These are phyloP conservation scores for Halesus radiatus DNA, from an alignment of 1,140 invertebrate genomes.

Conservation along the genomic window DNA sequence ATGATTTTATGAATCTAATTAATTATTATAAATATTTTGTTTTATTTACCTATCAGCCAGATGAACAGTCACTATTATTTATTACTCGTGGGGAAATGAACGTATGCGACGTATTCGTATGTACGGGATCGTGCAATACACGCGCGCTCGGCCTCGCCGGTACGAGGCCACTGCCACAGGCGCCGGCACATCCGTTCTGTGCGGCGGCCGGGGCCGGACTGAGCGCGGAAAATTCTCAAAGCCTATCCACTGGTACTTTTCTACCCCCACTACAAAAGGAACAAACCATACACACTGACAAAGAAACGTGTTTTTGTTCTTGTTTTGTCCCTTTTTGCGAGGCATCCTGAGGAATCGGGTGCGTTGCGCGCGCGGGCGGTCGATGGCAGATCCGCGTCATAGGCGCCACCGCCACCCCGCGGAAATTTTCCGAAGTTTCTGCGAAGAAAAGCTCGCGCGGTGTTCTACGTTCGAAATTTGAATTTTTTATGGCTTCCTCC, in stretches of 20 bases:
- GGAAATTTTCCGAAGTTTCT: not conserved
- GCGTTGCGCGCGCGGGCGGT: slow-evolving; percentile 26
- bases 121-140: not conserved
- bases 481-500: not conserved
- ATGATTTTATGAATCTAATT: no score
- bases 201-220: slow-evolving; percentile 55
- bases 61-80: not conserved
- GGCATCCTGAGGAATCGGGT: not conserved
- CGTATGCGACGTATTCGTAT: no score
- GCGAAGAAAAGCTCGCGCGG: not conserved
- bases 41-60: slow-evolving; percentile 7
- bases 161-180: slow-evolving; percentile 16
- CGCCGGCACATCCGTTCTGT: slow-evolving; percentile 42
- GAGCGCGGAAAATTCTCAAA: slow-evolving; percentile 4
- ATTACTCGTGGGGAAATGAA: not conserved
- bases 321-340: not conserved
- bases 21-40: not conserved
- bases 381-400: slow-evolving; percentile 40
- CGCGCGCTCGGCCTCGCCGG: slow-evolving; percentile 22
- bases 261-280: not conserved
- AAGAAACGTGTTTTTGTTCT: not conserved
- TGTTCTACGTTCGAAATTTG: slow-evolving; percentile 15
- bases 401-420: slow-evolving; percentile 27
- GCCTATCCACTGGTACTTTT: not conserved
- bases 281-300: not conserved